phyloP scores from a whole-genome alignment of 2,797 vertebrate species.

The Chelonia mydas region DNA sequence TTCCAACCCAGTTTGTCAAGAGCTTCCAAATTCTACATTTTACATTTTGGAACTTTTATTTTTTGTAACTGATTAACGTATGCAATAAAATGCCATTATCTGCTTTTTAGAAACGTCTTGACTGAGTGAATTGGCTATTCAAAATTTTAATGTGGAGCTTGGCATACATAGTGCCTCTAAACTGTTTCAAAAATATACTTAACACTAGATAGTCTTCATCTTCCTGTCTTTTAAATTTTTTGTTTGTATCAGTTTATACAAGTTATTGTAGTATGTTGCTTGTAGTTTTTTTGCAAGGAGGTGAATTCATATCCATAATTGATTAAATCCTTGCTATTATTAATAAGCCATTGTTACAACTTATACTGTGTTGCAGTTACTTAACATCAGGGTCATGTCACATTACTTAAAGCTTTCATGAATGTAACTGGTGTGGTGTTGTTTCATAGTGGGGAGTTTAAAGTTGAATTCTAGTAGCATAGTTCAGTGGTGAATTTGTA shows the following conservation, averaged over 20 bases:
- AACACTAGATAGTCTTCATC: neutral
- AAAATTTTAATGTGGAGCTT: neutral
- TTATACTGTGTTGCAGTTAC: neutral
- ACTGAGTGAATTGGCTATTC: neutral
- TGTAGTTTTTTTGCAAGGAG: neutral
- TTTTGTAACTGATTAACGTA: neutral
- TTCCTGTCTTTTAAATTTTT: neutral
- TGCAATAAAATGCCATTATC: neutral
- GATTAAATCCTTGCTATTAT: neutral
- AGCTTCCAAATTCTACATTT: neutral
- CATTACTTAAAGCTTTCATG: neutral
- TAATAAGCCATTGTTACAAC: neutral
- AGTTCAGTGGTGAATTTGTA: fast-evolving
- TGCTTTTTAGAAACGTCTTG: neutral
- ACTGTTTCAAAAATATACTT: neutral
- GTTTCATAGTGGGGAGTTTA: fast-evolving
- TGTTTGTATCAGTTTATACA: neutral
- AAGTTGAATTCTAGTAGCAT: neutral
- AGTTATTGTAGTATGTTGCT: neutral
- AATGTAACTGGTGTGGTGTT: fast-evolving
- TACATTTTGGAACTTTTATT: neutral
- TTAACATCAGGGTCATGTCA: neutral
- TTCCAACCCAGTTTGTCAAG: neutral
- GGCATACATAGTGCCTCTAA: neutral
- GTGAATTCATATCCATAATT: neutral